A percentile compares a stretch with the other conserved stretches of the same genome.
Evolutionary conservation across 2,113 vertebrate species (phyloP).

Genomic region (Tricholaema leucomelas): DNA sequence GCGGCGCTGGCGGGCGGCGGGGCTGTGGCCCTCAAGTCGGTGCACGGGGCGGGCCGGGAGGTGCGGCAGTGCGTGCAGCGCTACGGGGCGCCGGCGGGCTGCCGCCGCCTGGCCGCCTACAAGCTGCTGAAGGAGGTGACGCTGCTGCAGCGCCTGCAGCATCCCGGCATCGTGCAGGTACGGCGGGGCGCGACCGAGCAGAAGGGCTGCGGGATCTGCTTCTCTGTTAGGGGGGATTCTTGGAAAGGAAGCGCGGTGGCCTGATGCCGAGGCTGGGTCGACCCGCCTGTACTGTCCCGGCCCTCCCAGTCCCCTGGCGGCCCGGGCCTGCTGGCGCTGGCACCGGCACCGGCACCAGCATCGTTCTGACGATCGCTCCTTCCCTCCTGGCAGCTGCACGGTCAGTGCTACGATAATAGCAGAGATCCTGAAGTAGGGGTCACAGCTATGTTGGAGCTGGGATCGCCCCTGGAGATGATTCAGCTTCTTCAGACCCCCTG

Average conservation of each 20-base stretch:
- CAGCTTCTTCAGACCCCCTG: conserved; percentile 92
- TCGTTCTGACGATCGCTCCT: not conserved
- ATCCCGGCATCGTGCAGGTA: conserved; percentile 85
- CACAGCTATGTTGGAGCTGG: conserved; percentile 87
- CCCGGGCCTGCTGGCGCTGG: not conserved
- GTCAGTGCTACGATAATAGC: conserved; percentile 80
- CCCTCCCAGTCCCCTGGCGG: not conserved
- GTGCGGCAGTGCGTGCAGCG: conserved; percentile 83
- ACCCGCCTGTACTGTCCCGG: not conserved
- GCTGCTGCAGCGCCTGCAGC: conserved; percentile 80
- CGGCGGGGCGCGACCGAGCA: not conserved
- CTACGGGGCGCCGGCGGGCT: conserved; percentile 72
- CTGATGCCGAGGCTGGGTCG: not conserved
- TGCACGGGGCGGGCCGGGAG: conserved; percentile 84
- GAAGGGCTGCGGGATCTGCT: not conserved
- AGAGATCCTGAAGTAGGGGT: conserved; percentile 70
- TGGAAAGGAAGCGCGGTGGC: no score
- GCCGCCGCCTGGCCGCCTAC: conserved; percentile 81
- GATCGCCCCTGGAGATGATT: conserved; percentile 91
- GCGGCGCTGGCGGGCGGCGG: conserved; percentile 62
- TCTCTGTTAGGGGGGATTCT: not conserved
- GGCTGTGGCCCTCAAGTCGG: conserved; percentile 75
- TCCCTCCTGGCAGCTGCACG: conserved; percentile 77
- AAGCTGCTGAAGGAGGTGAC: conserved; percentile 86
- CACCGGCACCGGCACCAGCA: no score